Evolutionary conservation across 2,113 vertebrate species (phyloP).

Genomic region (Datnioides undecimradiatus): DNA sequence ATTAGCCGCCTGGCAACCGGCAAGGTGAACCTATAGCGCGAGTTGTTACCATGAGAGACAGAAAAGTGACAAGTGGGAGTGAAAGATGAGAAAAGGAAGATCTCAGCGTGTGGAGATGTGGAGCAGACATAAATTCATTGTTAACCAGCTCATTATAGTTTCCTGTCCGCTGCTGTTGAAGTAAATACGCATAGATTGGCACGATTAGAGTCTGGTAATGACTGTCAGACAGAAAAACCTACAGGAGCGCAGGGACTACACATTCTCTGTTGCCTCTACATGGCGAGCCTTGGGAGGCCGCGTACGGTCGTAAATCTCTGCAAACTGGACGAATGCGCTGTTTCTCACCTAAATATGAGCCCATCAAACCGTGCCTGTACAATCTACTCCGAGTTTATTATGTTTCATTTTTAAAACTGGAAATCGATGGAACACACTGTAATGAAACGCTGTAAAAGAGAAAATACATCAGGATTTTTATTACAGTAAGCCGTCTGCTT

Average conservation of each 20-base stretch:
- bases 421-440: constrained; percentile 1
- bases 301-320: constrained; percentile 40
- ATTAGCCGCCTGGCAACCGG: constrained; percentile 60
- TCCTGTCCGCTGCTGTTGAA: constrained; percentile 8
- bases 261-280: constrained; percentile 19
- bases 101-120: constrained; percentile 16
- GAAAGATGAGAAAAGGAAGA: constrained; percentile 10
- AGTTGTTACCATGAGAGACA: constrained; percentile 35
- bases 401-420: constrained; percentile 7
- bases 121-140: constrained; percentile 29
- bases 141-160: constrained; percentile 43
- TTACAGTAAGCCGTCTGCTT: not conserved
- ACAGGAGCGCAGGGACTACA: constrained; percentile 18
- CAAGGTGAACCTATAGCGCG: constrained; percentile 33
- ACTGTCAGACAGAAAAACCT: constrained; percentile 9
- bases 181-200: constrained; percentile 8
- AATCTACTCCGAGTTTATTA: not conserved
- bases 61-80: constrained; percentile 28
- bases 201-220: constrained; percentile 25
- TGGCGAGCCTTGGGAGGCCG: constrained; percentile 18
- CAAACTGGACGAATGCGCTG: constrained; percentile 20
- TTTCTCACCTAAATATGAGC: constrained; percentile 8
- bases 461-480: not conserved
- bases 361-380: not conserved
- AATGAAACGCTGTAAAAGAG: not conserved